Percentiles rank a stretch among this genome's conserved stretches.
phyloP scores from a whole-genome alignment of 2,888 invertebrate genomes.

The Allacma fusca region DNA sequence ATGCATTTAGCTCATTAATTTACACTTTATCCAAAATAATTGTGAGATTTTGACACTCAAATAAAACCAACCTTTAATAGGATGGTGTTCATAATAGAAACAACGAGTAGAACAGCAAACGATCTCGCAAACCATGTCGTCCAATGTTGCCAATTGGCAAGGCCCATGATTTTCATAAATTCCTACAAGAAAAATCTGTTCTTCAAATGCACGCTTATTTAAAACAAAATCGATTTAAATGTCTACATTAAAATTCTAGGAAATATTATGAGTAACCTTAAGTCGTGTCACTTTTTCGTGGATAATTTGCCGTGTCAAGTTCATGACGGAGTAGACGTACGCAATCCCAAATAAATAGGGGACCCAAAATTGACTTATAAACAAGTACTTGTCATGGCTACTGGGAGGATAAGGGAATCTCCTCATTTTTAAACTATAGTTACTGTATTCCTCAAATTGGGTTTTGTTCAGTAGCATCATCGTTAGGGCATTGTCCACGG shows the following conservation, averaged over 20 bases:
- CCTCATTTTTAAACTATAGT: constrained; percentile 42
- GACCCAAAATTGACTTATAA: constrained; percentile 63
- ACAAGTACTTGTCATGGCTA: constrained; percentile 69
- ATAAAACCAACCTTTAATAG: constrained; percentile 42
- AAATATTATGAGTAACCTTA: constrained; percentile 69
- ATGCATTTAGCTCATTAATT: too few species aligned
- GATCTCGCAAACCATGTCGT: constrained; percentile 14
- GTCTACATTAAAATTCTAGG: not conserved
- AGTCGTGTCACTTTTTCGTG: constrained; percentile 79
- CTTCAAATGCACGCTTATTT: not conserved
- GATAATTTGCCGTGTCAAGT: constrained; percentile 77
- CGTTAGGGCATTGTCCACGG: constrained; percentile 66
- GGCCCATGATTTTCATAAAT: constrained; percentile 32
- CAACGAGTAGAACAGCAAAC: constrained; percentile 63
- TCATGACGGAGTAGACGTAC: constrained; percentile 82
- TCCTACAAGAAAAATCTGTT: constrained; percentile 3
- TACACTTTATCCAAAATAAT: not conserved
- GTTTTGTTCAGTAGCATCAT: constrained; percentile 19
- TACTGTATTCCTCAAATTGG: constrained; percentile 32
- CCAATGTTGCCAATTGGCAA: constrained; percentile 10
- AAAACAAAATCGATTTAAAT: not conserved
- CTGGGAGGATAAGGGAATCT: constrained; percentile 77
- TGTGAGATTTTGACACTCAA: too few species aligned
- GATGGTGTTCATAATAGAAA: constrained; percentile 65
- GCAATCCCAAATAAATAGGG: constrained; percentile 48